Conservation (phyloP, 1,140 invertebrate species). For the Zaprionus taronus region DNA sequence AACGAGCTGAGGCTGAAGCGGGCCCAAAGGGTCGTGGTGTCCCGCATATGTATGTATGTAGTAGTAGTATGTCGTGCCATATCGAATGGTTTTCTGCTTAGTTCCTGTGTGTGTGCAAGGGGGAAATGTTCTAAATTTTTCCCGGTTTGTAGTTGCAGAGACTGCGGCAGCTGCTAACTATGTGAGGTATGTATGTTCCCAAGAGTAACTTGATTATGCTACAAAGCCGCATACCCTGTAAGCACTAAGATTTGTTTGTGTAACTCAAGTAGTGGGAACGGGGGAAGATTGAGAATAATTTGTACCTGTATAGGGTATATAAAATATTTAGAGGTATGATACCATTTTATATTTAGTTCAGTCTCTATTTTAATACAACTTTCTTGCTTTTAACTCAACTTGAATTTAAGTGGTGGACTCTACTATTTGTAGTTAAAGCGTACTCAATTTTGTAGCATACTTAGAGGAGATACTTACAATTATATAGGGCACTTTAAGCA, state of each 20-base stretch:
- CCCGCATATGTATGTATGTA: slow-evolving; percentile 1
- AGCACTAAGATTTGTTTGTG: neutral
- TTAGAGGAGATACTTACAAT: neutral
- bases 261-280: too few relatives aligned
- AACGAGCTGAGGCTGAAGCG: slow-evolving; percentile 10
- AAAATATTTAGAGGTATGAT: neutral
- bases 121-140: slow-evolving; percentile 33
- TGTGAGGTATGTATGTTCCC: slow-evolving; percentile 4
- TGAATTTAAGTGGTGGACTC: neutral
- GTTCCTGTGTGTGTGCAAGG: slow-evolving; percentile 12
- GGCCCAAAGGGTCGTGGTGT: slow-evolving; percentile 17
- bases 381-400: too few relatives aligned
- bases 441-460: neutral
- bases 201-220: neutral
- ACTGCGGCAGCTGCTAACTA: slow-evolving; percentile 14
- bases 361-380: too few relatives aligned
- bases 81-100: slow-evolving; percentile 15
- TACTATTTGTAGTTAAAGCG: neutral
- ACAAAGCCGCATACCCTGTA: neutral
- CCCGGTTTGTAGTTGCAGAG: slow-evolving; percentile 6
- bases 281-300: neutral
- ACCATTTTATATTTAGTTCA: neutral
- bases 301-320: neutral
- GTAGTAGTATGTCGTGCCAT: slow-evolving; percentile 8
- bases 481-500: too few relatives aligned